Conservation (phyloP, 2,797 vertebrate genomes). For the Sphaeramia orbicularis region DNA sequence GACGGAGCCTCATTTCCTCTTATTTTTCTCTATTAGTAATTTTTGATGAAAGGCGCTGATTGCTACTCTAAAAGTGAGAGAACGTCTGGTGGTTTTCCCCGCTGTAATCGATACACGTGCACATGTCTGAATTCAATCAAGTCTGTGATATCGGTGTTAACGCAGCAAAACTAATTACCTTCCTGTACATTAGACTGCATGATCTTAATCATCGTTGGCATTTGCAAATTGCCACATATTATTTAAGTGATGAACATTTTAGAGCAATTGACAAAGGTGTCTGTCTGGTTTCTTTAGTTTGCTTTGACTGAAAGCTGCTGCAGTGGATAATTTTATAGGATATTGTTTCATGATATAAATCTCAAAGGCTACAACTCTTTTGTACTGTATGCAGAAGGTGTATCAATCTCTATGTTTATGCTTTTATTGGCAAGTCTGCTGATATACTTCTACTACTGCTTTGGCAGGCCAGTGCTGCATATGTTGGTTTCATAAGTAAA, state of each 20-base stretch:
- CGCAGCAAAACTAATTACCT: constrained; percentile 61
- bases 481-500: not conserved
- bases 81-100: constrained; percentile 59
- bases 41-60: constrained; percentile 60
- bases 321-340: not conserved
- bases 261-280: constrained; percentile 31
- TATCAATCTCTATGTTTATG: no score
- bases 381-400: no score
- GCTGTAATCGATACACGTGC: constrained; percentile 58
- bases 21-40: constrained; percentile 62
- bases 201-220: constrained; percentile 53
- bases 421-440: constrained; percentile 7
- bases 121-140: constrained; percentile 71
- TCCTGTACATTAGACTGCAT: constrained; percentile 45
- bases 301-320: constrained; percentile 13
- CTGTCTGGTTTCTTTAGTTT: constrained; percentile 21
- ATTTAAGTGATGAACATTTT: constrained; percentile 36
- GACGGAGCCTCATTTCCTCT: constrained; percentile 65
- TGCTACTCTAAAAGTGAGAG: constrained; percentile 66
- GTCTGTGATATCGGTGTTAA: constrained; percentile 59
- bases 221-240: constrained; percentile 34
- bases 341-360: not conserved
- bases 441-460: not conserved
- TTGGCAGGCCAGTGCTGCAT: constrained; percentile 1
- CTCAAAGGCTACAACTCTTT: not conserved